Evolutionary conservation across 2,113 vertebrate species (phyloP), one percentile per base, ranked within the genome.

Genomic region (Patagioenas fasciata): DNA sequence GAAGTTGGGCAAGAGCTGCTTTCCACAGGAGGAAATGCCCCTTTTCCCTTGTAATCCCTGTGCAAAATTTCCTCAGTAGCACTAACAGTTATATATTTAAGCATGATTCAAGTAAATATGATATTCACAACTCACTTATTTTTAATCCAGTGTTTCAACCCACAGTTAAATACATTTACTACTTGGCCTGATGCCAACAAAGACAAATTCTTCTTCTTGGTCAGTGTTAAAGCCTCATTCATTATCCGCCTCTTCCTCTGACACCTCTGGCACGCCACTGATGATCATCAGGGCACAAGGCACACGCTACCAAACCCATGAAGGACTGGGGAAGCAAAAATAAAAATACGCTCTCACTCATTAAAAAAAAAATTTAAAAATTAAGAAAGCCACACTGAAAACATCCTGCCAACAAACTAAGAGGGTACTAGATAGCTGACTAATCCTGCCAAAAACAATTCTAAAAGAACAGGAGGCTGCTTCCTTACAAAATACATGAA

Each of bases 1-100:
- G 64, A 86, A 80, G 91, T 74, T 2, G 0, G 81, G 82, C 67
- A 91, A 69, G 64, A 79, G 77, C 89, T 86, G 66, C 89, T 89
- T 89, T 91, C 89, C 87, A 82, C 64, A 94, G 93, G 88, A 94
- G 95, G 95, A 96, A 96, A 96, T 81, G 80, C 70, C 77, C 84
- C 48, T 28, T 67, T 69, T 94, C 66, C 40, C 66, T 61, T 13
- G 24, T 16, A 36, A 84, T 53, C 38, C 1, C 15, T 34, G 36
- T n/a, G 73, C 80, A 92, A 69, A 89, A 84, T 31, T 54, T 86
- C 92, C 82, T 91, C 20, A 5, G 91, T 48, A 92, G 91, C 84
- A 66, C 80, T 40, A 88, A 34, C 48, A 70, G 47, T 72, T 87
- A 86, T 75, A 94, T 91, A 87, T 66, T 92, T 87, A 82, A 88